These are phyloP conservation scores for Rotaria sp. DNA, from an alignment of 2,888 invertebrate species.

Conservation along the genomic window DNA sequence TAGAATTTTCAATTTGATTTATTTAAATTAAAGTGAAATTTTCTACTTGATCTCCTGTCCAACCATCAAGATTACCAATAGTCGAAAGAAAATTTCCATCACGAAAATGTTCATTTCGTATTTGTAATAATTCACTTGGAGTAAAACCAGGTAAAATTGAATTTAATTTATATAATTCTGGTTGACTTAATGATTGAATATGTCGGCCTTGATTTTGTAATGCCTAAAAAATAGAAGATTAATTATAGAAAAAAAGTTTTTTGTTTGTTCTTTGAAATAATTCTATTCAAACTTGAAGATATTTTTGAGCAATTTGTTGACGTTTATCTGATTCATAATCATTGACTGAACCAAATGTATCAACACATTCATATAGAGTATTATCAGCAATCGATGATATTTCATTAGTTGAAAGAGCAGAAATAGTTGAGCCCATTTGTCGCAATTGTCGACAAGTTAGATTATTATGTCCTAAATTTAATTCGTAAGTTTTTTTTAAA, in stretches of 20 bases:
- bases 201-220: not conserved
- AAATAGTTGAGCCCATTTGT: not conserved
- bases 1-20: not conserved
- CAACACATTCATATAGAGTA: not conserved
- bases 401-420: not conserved
- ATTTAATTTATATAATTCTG: not conserved
- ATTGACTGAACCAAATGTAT: not conserved
- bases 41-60: not conserved
- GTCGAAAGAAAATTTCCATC: conserved; percentile 16
- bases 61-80: not conserved
- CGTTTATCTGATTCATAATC: not conserved
- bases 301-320: conserved; percentile 8
- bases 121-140: not conserved
- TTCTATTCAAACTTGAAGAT: not conserved
- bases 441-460: not conserved
- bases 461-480: not conserved
- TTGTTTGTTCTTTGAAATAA: too few relatives aligned
- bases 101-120: not conserved
- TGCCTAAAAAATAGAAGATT: not conserved
- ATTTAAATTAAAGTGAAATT: not conserved
- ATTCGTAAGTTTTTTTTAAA: too few relatives aligned
- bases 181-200: not conserved
- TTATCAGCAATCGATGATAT: not conserved
- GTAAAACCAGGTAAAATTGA: not conserved
- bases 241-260: too few relatives aligned